Conservation (phyloP, 2,888 invertebrate species). For the Phasia obesa region DNA sequence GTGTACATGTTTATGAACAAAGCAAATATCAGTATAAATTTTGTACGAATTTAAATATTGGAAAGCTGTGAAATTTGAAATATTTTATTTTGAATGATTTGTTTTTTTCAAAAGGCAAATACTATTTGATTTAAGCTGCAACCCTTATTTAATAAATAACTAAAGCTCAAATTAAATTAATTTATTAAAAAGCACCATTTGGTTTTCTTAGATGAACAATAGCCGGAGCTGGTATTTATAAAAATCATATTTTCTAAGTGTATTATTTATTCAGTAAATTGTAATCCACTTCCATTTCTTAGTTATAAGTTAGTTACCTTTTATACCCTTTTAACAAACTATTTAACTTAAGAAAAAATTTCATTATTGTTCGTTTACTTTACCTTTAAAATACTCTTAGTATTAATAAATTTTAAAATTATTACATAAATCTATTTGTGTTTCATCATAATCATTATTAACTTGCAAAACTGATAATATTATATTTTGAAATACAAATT, state of each 20-base stretch:
- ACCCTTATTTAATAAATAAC: not conserved
- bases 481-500: too few species aligned
- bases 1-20: conserved; percentile 9
- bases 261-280: not conserved
- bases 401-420: conserved; percentile 31
- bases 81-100: not conserved
- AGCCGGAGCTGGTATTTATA: not conserved
- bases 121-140: not conserved
- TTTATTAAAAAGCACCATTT: not conserved
- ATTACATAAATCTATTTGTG: not conserved
- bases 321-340: too few species aligned
- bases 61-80: not conserved
- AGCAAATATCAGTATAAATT: conserved; percentile 53
- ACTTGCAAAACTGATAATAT: too few species aligned
- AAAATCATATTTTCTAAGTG: not conserved
- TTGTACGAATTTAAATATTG: conserved; percentile 40
- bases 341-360: not conserved
- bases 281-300: conserved; percentile 23
- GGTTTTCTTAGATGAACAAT: not conserved
- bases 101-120: not conserved
- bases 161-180: not conserved
- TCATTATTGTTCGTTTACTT: conserved; percentile 3
- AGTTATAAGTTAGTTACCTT: not conserved
- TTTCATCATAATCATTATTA: too few species aligned
- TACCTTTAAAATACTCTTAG: not conserved